A percentile compares a stretch with the other conserved stretches of the same genome.
phyloP scores from a whole-genome alignment of 2,888 invertebrate species.

The Perithous albicinctus region DNA sequence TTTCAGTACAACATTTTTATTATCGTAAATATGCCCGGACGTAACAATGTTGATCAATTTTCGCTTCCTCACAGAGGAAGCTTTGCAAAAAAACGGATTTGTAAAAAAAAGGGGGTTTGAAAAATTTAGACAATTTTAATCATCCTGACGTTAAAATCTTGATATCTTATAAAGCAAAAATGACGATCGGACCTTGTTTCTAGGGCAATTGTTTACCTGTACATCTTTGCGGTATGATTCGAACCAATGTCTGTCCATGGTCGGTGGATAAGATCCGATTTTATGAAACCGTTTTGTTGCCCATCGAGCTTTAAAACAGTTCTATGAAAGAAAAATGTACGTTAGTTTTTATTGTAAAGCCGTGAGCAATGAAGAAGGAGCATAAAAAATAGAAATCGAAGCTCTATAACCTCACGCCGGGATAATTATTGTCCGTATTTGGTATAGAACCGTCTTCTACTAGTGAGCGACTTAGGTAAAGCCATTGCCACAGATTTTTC shows the following conservation, averaged over 20 bases:
- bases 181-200: neutral
- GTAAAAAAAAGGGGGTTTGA: too few species aligned
- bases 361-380: neutral
- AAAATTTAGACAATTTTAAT: too few species aligned
- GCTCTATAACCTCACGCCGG: slow-evolving; percentile 85
- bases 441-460: slow-evolving; percentile 89
- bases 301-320: slow-evolving; percentile 86
- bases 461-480: slow-evolving; percentile 89
- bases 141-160: slow-evolving; percentile 7
- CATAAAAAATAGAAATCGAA: neutral
- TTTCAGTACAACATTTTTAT: too few species aligned
- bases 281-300: slow-evolving; percentile 84
- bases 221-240: slow-evolving; percentile 86
- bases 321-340: slow-evolving; percentile 73
- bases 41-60: too few species aligned
- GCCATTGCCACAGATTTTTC: slow-evolving; percentile 93
- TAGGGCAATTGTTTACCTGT: slow-evolving; percentile 84
- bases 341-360: neutral
- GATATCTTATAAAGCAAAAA: too few species aligned
- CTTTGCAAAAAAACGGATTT: too few species aligned
- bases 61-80: too few species aligned
- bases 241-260: slow-evolving; percentile 89
- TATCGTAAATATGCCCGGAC: too few species aligned
- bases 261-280: slow-evolving; percentile 88
- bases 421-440: slow-evolving; percentile 87